Percentiles rank a stretch among this genome's conserved stretches.
These are phyloP conservation scores for Drosophila insularis DNA, from an alignment of 1,140 invertebrate genomes.

Conservation along the genomic window DNA sequence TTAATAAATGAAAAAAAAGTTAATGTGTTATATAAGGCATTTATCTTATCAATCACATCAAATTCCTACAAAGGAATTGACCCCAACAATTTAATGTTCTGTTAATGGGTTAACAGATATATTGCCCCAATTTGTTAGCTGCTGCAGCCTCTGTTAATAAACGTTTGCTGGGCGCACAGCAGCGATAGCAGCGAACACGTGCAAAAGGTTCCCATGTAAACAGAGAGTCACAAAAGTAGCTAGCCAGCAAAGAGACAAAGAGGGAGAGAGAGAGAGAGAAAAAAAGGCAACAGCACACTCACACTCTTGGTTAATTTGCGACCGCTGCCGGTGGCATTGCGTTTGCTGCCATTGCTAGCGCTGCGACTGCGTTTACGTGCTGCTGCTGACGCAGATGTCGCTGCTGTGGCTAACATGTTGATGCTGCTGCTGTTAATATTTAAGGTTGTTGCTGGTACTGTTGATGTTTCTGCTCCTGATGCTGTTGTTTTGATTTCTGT, in stretches of 20 bases:
- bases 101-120: slow-evolving; percentile 27
- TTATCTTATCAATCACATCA: not conserved
- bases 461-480: not conserved
- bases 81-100: not conserved
- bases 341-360: slow-evolving; percentile 67
- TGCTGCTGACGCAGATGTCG: slow-evolving; percentile 44
- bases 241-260: slow-evolving; percentile 3
- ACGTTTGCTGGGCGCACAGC: slow-evolving; percentile 62
- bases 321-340: slow-evolving; percentile 54
- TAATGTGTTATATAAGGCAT: slow-evolving; percentile 4
- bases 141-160: slow-evolving; percentile 15
- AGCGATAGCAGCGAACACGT: slow-evolving; percentile 56
- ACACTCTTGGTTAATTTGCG: slow-evolving; percentile 75
- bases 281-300: slow-evolving; percentile 55
- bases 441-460: slow-evolving; percentile 23
- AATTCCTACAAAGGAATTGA: slow-evolving; percentile 8
- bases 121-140: slow-evolving; percentile 21
- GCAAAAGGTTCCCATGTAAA: slow-evolving; percentile 67
- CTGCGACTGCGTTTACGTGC: slow-evolving; percentile 70
- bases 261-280: slow-evolving; percentile 19
- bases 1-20: not conserved
- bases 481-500: not conserved
- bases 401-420: slow-evolving; percentile 65
- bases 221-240: slow-evolving; percentile 48
- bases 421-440: slow-evolving; percentile 34